Percentiles rank a stretch among this genome's conserved stretches.
Conservation (phyloP, 2,113 vertebrate species). For the Bambusicola thoracicus region DNA sequence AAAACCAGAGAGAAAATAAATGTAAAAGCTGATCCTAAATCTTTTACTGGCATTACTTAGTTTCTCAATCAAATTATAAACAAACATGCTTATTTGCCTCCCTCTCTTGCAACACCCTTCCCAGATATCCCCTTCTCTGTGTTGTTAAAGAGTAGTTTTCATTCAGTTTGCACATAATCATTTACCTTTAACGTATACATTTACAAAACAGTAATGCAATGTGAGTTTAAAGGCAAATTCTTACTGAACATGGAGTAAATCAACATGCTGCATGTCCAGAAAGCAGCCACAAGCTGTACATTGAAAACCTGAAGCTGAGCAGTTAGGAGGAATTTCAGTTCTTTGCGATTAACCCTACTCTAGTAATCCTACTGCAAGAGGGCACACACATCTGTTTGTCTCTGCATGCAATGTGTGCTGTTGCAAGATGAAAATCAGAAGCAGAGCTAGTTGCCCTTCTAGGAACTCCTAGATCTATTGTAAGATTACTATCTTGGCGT, state of each 20-base stretch:
- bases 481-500: not conserved
- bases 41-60: not conserved
- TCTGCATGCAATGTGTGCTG: not conserved
- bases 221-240: not conserved
- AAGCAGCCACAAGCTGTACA: not conserved
- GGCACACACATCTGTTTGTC: not conserved
- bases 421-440: conserved; percentile 37
- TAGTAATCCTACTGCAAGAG: not conserved
- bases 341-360: not conserved
- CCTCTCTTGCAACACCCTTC: not conserved
- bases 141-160: not conserved
- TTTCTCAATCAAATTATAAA: not conserved
- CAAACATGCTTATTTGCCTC: not conserved
- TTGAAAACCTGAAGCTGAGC: not conserved
- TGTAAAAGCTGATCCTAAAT: not conserved
- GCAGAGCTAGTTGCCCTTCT: not conserved
- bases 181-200: not conserved
- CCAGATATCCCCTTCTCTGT: not conserved
- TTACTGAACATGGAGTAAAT: not conserved
- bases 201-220: not conserved
- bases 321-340: not conserved
- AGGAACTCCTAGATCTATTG: not conserved
- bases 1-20: not conserved
- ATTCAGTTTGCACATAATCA: not conserved
- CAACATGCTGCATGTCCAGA: fast-evolving